Percentiles rank a stretch among this genome's conserved stretches.
Evolutionary conservation across 2,113 vertebrate genomes (phyloP).

Genomic region (Willisornis vidua): DNA sequence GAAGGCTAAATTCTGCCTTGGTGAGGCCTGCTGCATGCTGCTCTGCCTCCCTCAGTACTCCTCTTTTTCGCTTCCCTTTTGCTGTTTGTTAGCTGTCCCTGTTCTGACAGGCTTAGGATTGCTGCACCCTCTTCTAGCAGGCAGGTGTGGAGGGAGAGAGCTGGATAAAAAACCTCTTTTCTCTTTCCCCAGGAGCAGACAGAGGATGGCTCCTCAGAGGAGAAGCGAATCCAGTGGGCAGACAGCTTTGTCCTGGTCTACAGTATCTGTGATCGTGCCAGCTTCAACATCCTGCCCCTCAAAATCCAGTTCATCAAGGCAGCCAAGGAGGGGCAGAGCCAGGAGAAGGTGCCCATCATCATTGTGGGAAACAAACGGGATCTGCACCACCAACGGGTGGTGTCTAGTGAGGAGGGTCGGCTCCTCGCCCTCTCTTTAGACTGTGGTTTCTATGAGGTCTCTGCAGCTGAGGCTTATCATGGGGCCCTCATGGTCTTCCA

Average conservation of each 20-base stretch:
- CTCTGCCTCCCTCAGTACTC: neutral
- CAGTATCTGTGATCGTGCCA: conserved; percentile 87
- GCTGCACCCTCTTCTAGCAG: neutral
- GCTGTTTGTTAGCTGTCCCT: neutral
- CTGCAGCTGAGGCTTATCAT: conserved; percentile 85
- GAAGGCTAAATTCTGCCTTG: neutral
- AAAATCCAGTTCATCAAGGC: conserved; percentile 83
- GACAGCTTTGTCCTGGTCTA: conserved; percentile 86
- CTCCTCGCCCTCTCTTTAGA: conserved; percentile 81
- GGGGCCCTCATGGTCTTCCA: conserved; percentile 83
- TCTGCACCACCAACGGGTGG: conserved; percentile 79
- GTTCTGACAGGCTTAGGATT: rapidly evolving
- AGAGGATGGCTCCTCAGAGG: conserved; percentile 66
- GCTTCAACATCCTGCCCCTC: conserved; percentile 80
- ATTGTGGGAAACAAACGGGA: conserved; percentile 88
- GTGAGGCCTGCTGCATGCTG: neutral
- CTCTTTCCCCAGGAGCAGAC: conserved; percentile 67
- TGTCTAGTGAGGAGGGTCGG: conserved; percentile 84
- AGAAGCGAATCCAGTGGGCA: conserved; percentile 86
- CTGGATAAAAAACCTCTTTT: neutral
- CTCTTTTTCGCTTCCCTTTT: neutral
- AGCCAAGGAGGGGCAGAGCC: conserved; percentile 72
- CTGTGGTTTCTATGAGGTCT: conserved; percentile 87
- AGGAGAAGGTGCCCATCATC: conserved; percentile 80
- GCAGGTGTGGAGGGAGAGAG: neutral